Conservation (phyloP, 2,888 invertebrate genomes). For the Dynastes grantii region DNA sequence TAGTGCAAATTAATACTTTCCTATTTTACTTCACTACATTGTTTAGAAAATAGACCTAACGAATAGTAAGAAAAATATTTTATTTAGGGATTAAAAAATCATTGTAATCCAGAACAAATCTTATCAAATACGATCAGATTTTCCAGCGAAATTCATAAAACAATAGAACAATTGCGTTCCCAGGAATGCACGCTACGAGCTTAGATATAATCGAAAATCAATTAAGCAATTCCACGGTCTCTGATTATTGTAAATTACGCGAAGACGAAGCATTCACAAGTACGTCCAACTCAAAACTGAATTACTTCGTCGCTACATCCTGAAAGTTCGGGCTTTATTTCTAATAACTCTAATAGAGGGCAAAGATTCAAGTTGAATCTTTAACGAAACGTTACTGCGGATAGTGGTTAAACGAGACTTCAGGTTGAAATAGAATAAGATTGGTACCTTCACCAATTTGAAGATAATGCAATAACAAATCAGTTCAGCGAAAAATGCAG, state of each 20-base stretch:
- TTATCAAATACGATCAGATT: neutral
- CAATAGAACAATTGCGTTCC: constrained; percentile 8
- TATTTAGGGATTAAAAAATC: neutral
- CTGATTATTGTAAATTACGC: neutral
- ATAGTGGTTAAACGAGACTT: neutral
- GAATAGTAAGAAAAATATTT: too few relatives aligned
- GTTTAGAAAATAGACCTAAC: too few relatives aligned
- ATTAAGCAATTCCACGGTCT: constrained; percentile 11
- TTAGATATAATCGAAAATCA: constrained; percentile 15
- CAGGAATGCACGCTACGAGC: constrained; percentile 8
- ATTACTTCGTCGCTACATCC: neutral
- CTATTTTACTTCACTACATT: too few relatives aligned
- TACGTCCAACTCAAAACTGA: neutral
- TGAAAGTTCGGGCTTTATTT: neutral
- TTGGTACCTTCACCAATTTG: neutral
- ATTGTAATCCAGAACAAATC: constrained; percentile 2
- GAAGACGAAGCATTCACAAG: neutral
- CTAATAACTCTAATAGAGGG: neutral
- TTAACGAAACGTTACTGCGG: neutral
- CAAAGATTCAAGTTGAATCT: neutral
- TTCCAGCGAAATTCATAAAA: constrained; percentile 8
- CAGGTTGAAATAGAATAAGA: neutral
- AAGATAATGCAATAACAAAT: constrained; percentile 13
- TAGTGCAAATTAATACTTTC: too few relatives aligned
- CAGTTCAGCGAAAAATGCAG: constrained; percentile 4